Evolutionary conservation across 1,140 invertebrate genomes (phyloP), one percentile per base, ranked within the genome.

Genomic region (Drosophila orosa): DNA sequence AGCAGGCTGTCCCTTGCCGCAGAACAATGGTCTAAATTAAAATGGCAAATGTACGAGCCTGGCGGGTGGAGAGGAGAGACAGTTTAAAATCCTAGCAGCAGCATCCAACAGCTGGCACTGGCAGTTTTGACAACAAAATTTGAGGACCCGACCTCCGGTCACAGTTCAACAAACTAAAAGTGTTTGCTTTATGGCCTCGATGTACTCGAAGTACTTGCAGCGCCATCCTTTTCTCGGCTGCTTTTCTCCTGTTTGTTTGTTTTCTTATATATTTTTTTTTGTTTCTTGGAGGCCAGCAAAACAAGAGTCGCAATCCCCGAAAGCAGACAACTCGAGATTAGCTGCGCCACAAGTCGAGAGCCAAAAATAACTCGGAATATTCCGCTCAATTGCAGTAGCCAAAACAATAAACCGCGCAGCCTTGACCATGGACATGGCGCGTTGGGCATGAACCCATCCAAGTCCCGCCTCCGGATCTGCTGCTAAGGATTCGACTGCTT

Each of bases 131-230:
- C 82, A 86, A 69, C 84, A 61, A 87, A 54, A 83, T 83, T 89
- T 79, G 80, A 76, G 25, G 76, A 48, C 39, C 62, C 63, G 42
- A 69, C 47, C 57, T 54, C 56, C 72, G 80, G 76, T 82, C 79
- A 79, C 79, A 86, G 83, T 86, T 86, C 83, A 86, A 86, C 79
- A 89, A 86, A 86, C 83, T 79, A 79, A 89, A 86, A 86, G 84
- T 86, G 83, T 80, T 86, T 86, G 84, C 80, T 87, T 87, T 89
- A 87, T 86, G 84, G 66, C 63, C 72, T 62, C 72, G 47, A 76
- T 80, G 77, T 80, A 77, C 81, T 78, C 48, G 35, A 59, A 47
- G 80, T 73, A 77, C 71, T 74, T 74, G 71, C 73, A 62, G 35
- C 42, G 13, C 57, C 37, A 50, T 35, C 56, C 45, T 50, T 48